A percentile compares a stretch with the other conserved stretches of the same genome.
Evolutionary conservation across 2,797 vertebrate species (phyloP).

Genomic region (Kryptopterus vitreolus): DNA sequence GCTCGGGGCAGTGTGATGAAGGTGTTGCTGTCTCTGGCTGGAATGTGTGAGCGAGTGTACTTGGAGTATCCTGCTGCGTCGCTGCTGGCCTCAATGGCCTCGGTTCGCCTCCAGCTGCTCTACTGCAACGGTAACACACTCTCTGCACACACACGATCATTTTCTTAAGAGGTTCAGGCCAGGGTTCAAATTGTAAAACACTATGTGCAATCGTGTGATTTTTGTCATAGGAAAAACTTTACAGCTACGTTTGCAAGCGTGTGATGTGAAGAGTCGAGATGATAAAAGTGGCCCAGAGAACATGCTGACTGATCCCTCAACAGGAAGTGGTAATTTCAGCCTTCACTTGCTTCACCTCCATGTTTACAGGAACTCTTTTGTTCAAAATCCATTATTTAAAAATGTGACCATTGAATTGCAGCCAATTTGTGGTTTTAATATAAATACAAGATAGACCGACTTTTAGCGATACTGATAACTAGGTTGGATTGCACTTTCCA

Average conservation of each 20-base stretch:
- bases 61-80: constrained; percentile 83
- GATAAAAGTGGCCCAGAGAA: constrained; percentile 97
- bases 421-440: too few relatives aligned
- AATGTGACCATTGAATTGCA: background rate
- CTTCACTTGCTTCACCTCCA: background rate
- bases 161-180: too few relatives aligned
- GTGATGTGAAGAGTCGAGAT: constrained; percentile 96
- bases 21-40: constrained; percentile 86
- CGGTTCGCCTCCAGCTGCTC: constrained; percentile 87
- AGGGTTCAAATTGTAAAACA: background rate
- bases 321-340: constrained; percentile 83
- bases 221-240: constrained; percentile 82
- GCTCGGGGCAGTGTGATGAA: constrained; percentile 93
- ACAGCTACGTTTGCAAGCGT: constrained; percentile 87
- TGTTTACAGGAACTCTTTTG: background rate
- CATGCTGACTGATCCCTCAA: constrained; percentile 85
- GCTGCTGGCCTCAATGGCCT: constrained; percentile 89
- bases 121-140: constrained; percentile 86
- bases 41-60: constrained; percentile 83
- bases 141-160: background rate
- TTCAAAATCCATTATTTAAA: background rate
- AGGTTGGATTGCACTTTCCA: too few relatives aligned
- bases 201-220: background rate
- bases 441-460: too few relatives aligned
- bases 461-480: too few relatives aligned